These are phyloP conservation scores for Choreutis nemorana DNA, from an alignment of 2,888 invertebrate genomes.

Conservation along the genomic window DNA sequence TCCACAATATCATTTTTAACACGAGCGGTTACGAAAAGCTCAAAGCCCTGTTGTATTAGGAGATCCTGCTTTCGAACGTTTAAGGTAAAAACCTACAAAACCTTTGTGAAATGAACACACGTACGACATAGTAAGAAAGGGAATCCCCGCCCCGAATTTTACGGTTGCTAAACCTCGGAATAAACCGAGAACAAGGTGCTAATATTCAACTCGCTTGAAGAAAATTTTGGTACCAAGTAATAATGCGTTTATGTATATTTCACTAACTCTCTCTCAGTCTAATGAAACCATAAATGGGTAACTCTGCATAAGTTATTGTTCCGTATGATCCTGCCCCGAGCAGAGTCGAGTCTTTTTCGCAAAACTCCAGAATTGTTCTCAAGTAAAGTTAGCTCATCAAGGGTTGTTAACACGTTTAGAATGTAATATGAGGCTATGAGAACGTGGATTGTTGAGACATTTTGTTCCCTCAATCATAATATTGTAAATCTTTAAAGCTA, in stretches of 20 bases:
- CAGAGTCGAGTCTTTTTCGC: conserved; percentile 24
- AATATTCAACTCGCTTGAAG: conserved; percentile 20
- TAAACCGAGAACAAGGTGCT: conserved; percentile 10
- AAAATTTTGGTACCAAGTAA: conserved; percentile 25
- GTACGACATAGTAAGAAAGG: no score
- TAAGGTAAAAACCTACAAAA: no score
- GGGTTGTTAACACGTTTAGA: conserved; percentile 21
- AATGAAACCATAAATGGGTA: conserved; percentile 42
- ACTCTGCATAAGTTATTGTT: conserved; percentile 40
- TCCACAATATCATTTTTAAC: no score
- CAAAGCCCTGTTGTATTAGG: no score
- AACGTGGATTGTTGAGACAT: no score
- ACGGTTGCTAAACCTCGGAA: background rate
- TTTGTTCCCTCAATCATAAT: no score
- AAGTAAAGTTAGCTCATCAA: conserved; percentile 24
- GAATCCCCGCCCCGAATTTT: no score
- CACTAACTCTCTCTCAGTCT: conserved; percentile 35
- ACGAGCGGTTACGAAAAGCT: no score
- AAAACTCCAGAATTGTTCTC: conserved; percentile 15
- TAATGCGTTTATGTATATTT: conserved; percentile 49
- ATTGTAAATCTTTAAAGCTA: no score
- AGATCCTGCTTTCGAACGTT: no score
- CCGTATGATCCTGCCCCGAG: conserved; percentile 25
- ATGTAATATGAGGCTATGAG: conserved; percentile 15
- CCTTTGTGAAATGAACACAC: no score